Evolutionary conservation across 2,888 invertebrate genomes (phyloP).

Genomic region (Microplitis manilae): DNA sequence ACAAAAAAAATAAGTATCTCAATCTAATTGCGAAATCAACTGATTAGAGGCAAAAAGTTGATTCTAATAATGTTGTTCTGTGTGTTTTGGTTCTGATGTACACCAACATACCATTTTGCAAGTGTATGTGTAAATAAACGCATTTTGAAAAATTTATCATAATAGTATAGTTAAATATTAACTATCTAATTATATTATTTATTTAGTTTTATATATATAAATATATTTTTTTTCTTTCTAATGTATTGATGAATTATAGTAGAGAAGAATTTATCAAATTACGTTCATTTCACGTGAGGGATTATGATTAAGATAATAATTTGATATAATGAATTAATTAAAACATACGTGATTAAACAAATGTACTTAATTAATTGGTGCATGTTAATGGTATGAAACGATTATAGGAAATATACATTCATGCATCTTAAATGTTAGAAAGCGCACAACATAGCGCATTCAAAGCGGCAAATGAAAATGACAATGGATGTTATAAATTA

Average conservation of each 20-base stretch:
- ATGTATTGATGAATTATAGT: neutral
- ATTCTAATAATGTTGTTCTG: conserved; percentile 70
- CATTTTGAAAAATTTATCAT: conserved; percentile 59
- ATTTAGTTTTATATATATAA: neutral
- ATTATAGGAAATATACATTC: conserved; percentile 22
- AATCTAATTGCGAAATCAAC: conserved; percentile 57
- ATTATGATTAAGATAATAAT: conserved; percentile 19
- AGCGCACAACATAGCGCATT: conserved; percentile 61
- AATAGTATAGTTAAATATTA: neutral
- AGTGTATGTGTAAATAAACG: conserved; percentile 66
- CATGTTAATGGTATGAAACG: conserved; percentile 30
- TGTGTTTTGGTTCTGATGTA: conserved; percentile 75
- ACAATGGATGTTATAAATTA: conserved; percentile 67
- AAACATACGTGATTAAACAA: conserved; percentile 21
- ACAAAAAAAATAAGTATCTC: conserved; percentile 44
- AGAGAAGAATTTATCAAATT: conserved; percentile 24
- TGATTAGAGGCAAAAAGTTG: conserved; percentile 63
- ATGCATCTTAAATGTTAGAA: conserved; percentile 26
- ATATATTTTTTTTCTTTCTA: neutral
- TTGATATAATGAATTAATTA: conserved; percentile 8
- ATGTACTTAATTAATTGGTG: conserved; percentile 19
- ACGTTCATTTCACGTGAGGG: conserved; percentile 36
- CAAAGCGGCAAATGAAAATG: conserved; percentile 71
- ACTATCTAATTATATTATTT: neutral
- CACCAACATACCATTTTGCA: conserved; percentile 81